These are phyloP conservation scores for Myiagra hebetior DNA, from an alignment of 2,113 vertebrate genomes.

Conservation along the genomic window DNA sequence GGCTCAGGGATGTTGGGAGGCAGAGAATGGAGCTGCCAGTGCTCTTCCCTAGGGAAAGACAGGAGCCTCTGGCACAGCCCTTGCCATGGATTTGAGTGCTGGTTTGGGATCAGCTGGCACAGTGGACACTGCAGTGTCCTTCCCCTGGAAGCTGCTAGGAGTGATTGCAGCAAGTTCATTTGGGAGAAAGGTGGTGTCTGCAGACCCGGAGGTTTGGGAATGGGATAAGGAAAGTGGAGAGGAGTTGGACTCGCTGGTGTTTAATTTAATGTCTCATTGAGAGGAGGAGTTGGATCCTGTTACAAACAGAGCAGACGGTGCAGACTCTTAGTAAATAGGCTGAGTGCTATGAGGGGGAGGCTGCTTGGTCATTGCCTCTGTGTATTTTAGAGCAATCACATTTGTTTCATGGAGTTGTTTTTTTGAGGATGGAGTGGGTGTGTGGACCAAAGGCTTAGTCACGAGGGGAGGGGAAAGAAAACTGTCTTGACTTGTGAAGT, in stretches of 20 bases:
- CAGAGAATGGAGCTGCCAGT: background rate
- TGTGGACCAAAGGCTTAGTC: slow-evolving; percentile 52
- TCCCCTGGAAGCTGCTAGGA: background rate
- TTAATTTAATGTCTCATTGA: background rate
- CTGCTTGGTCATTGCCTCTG: slow-evolving; percentile 42
- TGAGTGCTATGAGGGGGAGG: slow-evolving; percentile 39
- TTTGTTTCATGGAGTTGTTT: slow-evolving; percentile 27
- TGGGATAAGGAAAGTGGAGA: background rate
- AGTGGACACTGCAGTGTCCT: background rate
- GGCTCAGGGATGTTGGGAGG: background rate
- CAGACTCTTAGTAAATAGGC: slow-evolving; percentile 43
- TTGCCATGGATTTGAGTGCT: rapidly evolving
- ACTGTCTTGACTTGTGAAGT: slow-evolving; percentile 29
- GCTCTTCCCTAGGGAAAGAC: background rate
- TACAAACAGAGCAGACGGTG: background rate
- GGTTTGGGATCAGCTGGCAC: background rate
- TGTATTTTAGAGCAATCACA: slow-evolving; percentile 43
- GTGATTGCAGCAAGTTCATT: background rate
- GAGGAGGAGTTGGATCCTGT: slow-evolving; percentile 26
- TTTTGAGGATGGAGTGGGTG: slow-evolving; percentile 48
- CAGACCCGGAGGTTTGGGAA: background rate
- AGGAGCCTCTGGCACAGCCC: background rate
- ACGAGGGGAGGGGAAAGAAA: slow-evolving; percentile 31
- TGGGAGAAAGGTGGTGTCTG: background rate
- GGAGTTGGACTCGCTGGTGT: background rate